A percentile compares a stretch with the other conserved stretches of the same genome.
These are phyloP conservation scores for Parelbella ahira DNA, from an alignment of 2,888 invertebrate genomes.

Conservation along the genomic window DNA sequence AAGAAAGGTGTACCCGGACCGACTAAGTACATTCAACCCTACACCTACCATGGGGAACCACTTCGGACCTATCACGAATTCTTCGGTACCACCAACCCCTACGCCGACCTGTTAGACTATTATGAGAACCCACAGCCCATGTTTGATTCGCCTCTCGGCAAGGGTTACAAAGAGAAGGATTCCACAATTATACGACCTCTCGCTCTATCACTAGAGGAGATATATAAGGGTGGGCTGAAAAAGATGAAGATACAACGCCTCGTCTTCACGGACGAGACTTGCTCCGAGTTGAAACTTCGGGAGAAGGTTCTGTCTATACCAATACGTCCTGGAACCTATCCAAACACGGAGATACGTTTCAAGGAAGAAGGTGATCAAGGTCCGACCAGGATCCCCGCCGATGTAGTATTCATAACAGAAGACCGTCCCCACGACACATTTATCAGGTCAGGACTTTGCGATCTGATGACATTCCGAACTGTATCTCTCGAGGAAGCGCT, in stretches of 20 bases:
- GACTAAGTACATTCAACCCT: slow-evolving; percentile 84
- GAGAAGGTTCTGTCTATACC: slow-evolving; percentile 88
- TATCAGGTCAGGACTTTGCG: slow-evolving; percentile 81
- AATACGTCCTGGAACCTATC: slow-evolving; percentile 86
- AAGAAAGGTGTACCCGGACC: slow-evolving; percentile 89
- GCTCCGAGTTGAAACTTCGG: slow-evolving; percentile 80
- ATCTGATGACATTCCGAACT: slow-evolving; percentile 82
- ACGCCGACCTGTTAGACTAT: slow-evolving; percentile 86
- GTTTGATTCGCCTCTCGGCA: slow-evolving; percentile 81
- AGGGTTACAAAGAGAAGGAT: slow-evolving; percentile 83
- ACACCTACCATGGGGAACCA: slow-evolving; percentile 90
- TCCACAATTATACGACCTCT: slow-evolving; percentile 70
- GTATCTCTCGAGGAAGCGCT: slow-evolving; percentile 86
- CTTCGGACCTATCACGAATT: slow-evolving; percentile 87
- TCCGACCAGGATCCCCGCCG: slow-evolving; percentile 86
- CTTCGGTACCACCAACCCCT: slow-evolving; percentile 91
- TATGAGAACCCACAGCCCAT: slow-evolving; percentile 82
- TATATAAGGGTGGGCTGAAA: slow-evolving; percentile 88
- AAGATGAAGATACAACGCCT: slow-evolving; percentile 90
- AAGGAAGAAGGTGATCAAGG: slow-evolving; percentile 90
- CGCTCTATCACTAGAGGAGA: slow-evolving; percentile 74
- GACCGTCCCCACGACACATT: slow-evolving; percentile 86
- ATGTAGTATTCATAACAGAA: slow-evolving; percentile 87
- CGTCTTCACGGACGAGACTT: slow-evolving; percentile 83
- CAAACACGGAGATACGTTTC: slow-evolving; percentile 86